Conservation (phyloP, 2,797 vertebrate genomes). For the Phoebastria nigripes region DNA sequence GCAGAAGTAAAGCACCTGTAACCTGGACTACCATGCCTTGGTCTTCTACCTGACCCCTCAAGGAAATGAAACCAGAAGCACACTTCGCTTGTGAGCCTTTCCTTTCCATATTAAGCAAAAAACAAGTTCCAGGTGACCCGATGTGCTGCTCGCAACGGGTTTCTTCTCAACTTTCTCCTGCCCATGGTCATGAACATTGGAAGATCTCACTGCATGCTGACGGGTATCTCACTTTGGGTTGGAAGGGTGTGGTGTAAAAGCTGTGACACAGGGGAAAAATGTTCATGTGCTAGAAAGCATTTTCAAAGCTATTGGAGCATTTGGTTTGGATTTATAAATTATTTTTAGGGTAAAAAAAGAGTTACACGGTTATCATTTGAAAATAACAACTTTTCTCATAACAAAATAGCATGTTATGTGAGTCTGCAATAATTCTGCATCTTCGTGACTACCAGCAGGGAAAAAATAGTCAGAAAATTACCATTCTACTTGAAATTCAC, state of each 20-base stretch:
- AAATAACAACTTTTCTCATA: not conserved
- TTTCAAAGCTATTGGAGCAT: not conserved
- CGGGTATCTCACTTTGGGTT: not conserved
- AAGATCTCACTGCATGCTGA: not conserved
- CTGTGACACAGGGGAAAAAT: not conserved
- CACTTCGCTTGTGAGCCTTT: not conserved
- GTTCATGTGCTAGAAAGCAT: not conserved
- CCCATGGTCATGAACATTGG: accelerated
- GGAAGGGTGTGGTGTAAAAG: not conserved
- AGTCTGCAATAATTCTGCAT: not conserved
- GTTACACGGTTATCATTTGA: not conserved
- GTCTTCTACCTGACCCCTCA: not conserved
- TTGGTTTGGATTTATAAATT: not conserved
- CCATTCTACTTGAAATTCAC: not conserved
- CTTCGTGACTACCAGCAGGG: not conserved
- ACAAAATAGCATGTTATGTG: not conserved
- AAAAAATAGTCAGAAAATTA: not conserved
- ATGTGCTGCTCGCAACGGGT: not conserved
- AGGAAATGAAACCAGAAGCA: not conserved
- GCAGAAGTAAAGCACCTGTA: not conserved
- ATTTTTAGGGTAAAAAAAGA: not conserved
- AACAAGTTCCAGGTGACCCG: not conserved
- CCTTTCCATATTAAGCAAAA: not conserved
- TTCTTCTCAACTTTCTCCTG: not conserved
- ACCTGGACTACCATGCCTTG: not conserved